Evolutionary conservation across 2,797 vertebrate species (phyloP).

Genomic region (Poeciliopsis gracilis): DNA sequence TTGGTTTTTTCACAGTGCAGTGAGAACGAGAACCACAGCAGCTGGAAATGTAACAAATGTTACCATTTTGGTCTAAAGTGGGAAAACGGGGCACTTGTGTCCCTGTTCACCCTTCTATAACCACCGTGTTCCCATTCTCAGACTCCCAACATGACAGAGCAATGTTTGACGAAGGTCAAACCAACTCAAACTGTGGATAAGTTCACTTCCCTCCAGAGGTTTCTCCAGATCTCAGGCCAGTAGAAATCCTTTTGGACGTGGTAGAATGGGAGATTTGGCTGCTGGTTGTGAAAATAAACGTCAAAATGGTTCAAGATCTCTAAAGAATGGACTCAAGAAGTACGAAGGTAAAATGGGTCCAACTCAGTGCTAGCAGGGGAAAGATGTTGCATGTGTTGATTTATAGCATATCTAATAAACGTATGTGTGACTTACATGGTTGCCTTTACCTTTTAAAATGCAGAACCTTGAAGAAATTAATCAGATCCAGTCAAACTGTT

Average conservation of each 20-base stretch:
- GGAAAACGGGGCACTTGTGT: too few species aligned
- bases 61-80: too few species aligned
- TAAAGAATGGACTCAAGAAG: background rate
- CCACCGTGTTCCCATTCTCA: background rate
- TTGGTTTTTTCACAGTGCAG: too few species aligned
- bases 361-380: background rate
- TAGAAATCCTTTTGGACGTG: background rate
- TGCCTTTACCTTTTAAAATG: background rate
- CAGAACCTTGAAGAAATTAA: background rate
- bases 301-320: background rate
- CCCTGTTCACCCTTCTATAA: background rate
- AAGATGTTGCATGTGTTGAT: background rate
- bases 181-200: background rate
- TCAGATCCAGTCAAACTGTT: slow-evolving; percentile 4
- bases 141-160: background rate
- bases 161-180: background rate
- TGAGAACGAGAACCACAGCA: too few species aligned
- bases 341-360: background rate
- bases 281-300: background rate
- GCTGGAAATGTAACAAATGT: too few species aligned
- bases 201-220: background rate
- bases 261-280: background rate
- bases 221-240: background rate
- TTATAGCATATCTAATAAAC: background rate
- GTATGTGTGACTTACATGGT: background rate